Base-by-base conservation (phyloP, 2,888 invertebrate species). In the Dasysyrphus albostriatus region DNA sequence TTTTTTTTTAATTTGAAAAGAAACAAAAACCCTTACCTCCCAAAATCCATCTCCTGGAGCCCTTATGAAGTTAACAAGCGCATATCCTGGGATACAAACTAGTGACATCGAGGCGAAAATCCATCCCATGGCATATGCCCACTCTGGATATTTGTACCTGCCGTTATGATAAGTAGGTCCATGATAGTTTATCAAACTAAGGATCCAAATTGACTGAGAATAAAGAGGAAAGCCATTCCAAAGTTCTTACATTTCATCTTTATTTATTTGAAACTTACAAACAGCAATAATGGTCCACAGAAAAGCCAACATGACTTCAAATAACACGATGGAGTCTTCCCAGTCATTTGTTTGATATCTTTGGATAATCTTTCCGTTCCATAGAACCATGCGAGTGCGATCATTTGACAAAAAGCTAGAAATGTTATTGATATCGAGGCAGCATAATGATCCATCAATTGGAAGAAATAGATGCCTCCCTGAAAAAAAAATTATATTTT, bases 401-500 rank as follows among this genome's bases (percentile, higher is more conserved):
- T 96, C 67, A 98, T 96, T 94, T 98, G 98, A 90, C 98, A 98
- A 93, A 98, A 98, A 44, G 98, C 98, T 88, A 98, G 94, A 91
- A 97, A 98, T 93, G 98, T 96, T 72, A 98, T 96, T 75, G 98
- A 97, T 89, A 98, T 96, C 58, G 97, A 97, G 19, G 98, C 97
- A n/a, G 98, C 97, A 91, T 98, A 98, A 91, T 97, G 97, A 92
- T 98, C 98, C 94, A 98, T 96, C 88, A 98, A 92, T 93, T 98
- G 98, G 92, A 98, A 97, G 91, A 96, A 96, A 91, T 96, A 98
- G 92, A 98, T 98, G 88, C 98, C 98, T 88, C 98, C 97, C 95
- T 96, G 24, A 24, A 9, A 76, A 82, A 32, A 59, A 72, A 37
- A 39, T 67, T 54, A 47, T 37, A 16, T 32, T 5, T 74, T 58